Evolutionary conservation across 2,113 vertebrate genomes (phyloP).

Genomic region (Rhinolophus ferrumequinum): DNA sequence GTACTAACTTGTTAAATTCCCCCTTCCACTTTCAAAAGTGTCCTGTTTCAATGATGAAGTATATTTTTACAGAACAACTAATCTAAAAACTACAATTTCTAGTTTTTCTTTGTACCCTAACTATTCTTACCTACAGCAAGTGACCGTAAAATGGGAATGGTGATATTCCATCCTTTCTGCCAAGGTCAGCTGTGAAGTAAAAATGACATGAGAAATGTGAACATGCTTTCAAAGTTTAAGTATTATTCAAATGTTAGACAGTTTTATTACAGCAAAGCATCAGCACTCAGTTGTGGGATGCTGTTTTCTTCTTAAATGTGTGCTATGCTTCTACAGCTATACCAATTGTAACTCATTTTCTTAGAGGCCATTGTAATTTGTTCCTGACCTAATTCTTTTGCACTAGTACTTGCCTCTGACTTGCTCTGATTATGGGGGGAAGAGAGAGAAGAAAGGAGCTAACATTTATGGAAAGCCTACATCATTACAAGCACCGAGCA

Average conservation of each 20-base stretch:
- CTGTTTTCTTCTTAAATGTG: neutral
- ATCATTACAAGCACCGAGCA: neutral
- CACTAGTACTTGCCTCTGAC: neutral
- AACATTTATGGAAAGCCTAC: neutral
- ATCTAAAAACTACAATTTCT: neutral
- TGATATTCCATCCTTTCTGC: neutral
- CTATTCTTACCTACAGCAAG: neutral
- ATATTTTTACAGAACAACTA: neutral
- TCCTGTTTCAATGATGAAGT: neutral
- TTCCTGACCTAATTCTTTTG: neutral
- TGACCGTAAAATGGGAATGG: neutral
- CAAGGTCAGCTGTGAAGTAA: neutral
- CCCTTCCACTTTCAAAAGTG: neutral
- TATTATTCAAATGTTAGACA: neutral
- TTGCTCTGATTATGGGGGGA: neutral
- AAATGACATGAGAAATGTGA: neutral
- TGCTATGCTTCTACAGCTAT: neutral
- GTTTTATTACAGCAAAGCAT: neutral
- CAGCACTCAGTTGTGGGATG: neutral
- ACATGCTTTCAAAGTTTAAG: neutral
- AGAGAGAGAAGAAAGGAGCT: neutral
- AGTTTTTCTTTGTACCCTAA: neutral
- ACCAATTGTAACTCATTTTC: neutral
- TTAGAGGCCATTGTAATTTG: neutral
- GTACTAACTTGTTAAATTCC: neutral